Base-by-base conservation (phyloP, 30 jellyfish, hydroid and myxozoan genomes). In the Calvadosia cruxmelitensis region DNA sequence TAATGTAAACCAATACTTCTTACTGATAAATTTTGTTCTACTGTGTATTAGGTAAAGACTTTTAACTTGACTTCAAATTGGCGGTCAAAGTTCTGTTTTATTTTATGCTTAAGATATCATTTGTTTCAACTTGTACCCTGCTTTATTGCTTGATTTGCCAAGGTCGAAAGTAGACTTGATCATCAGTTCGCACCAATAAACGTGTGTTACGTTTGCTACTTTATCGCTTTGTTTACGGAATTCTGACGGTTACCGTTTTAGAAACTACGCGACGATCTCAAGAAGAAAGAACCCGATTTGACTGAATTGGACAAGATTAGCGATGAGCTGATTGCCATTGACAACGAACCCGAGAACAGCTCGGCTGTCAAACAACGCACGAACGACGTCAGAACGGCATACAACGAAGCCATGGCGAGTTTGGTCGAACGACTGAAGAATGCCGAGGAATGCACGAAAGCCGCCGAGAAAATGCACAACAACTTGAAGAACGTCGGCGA, bases 291-390 rank as follows among this genome's bases (percentile, higher is more conserved):
- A 68, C 78, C 86, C 29, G 70, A 65, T 2, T 78, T 89, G 2
- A 76, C 51, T 13, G 91, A 71, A 29, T 64, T 89, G 30, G 74
- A 70, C 1, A 66, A 72, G 50, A 80, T 83, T 1, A 92, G 95
- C 3, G 93, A 82, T 33, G 94, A 66, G 24, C 75, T 89, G 23
- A 69, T 77, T 32, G 49, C 49, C 52, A 65, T 89, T 73, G 98
- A 89, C 33, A 81, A 78, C 52, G 80, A 89, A 64, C 95, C 98
- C 2, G 94, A 82, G 35, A 82, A 79, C 63, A 78, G 80, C 65
- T 71, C 94, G 5, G 82, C 84, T 26, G 85, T 89, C 29, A 53
- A 73, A 27, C 95, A 81, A 53, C 61, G 83, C 29, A 82, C 93
- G 30, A 87, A 82, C n/a, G 29, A 78, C 35, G 50, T 89, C 13